A percentile compares a stretch with the other conserved stretches of the same genome.
phyloP scores from a whole-genome alignment of 2,888 invertebrate species.

The Patella ulyssiponensis region DNA sequence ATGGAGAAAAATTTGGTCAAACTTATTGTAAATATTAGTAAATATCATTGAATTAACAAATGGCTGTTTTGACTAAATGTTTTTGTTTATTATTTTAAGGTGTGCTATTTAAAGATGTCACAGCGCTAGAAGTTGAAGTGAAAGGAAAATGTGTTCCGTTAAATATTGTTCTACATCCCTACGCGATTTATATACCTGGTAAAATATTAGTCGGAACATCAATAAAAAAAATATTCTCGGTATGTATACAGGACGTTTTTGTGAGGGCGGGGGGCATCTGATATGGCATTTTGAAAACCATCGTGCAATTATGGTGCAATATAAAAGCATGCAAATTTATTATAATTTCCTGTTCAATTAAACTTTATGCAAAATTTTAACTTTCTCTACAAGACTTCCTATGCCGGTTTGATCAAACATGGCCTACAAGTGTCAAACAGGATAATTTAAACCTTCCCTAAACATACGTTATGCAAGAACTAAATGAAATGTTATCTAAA shows the following conservation, averaged over 20 bases:
- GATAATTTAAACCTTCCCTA: no score
- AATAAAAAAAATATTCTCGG: constrained; percentile 65
- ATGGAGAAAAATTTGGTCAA: no score
- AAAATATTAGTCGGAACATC: constrained; percentile 63
- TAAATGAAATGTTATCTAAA: no score
- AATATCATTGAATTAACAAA: no score
- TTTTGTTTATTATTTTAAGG: constrained; percentile 36
- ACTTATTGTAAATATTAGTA: no score
- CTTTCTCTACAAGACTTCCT: no score
- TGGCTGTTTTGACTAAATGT: no score
- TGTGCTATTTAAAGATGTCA: constrained; percentile 55
- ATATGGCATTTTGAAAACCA: neutral
- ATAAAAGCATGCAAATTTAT: neutral
- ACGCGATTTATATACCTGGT: constrained; percentile 67
- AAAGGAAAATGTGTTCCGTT: constrained; percentile 68
- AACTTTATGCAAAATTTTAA: no score
- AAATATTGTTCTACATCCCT: constrained; percentile 68
- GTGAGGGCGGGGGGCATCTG: neutral
- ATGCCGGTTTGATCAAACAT: no score
- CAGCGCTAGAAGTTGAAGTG: constrained; percentile 67
- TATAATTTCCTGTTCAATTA: neutral
- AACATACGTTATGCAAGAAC: no score
- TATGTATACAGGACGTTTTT: constrained; percentile 41
- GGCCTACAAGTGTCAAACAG: no score
- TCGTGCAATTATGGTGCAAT: neutral